A percentile compares a stretch with the other conserved stretches of the same genome.
These are phyloP conservation scores for Ypsolopha scabrella DNA, from an alignment of 2,888 invertebrate genomes.

Conservation along the genomic window DNA sequence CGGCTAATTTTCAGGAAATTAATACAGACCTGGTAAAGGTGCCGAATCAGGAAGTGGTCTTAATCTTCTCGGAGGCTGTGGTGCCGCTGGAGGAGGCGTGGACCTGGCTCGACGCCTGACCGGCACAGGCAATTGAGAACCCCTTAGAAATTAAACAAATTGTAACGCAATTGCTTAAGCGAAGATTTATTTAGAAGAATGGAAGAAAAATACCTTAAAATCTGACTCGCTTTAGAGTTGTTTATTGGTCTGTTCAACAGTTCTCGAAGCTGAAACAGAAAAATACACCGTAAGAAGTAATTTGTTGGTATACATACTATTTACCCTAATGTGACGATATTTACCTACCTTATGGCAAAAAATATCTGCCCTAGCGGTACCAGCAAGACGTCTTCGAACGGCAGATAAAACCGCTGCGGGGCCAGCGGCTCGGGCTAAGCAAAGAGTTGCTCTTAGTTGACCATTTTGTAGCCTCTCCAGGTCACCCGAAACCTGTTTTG, in stretches of 20 bases:
- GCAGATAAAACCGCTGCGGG: slow-evolving; percentile 75
- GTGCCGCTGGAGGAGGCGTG: slow-evolving; percentile 48
- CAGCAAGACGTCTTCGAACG: slow-evolving; percentile 68
- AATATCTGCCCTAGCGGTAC: slow-evolving; percentile 65
- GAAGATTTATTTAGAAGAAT: background rate
- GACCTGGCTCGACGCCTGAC: slow-evolving; percentile 50
- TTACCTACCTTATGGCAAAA: slow-evolving; percentile 56
- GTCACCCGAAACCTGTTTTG: slow-evolving; percentile 25
- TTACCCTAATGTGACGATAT: background rate
- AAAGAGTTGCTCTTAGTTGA: slow-evolving; percentile 61
- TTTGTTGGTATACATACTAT: background rate
- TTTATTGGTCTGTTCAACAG: slow-evolving; percentile 49
- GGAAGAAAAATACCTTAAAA: slow-evolving; percentile 29
- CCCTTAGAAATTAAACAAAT: slow-evolving; percentile 19
- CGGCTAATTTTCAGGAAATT: background rate
- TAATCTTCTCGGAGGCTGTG: slow-evolving; percentile 41
- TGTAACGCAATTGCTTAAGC: no score
- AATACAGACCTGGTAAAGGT: slow-evolving; percentile 43
- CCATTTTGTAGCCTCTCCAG: slow-evolving; percentile 37
- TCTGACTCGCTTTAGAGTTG: slow-evolving; percentile 34
- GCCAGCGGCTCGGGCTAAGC: slow-evolving; percentile 83
- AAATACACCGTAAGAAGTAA: background rate
- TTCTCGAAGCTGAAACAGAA: slow-evolving; percentile 41
- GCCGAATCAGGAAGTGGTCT: slow-evolving; percentile 58
- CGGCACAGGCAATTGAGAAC: slow-evolving; percentile 52